Evolutionary conservation across 2,888 invertebrate genomes (phyloP), one percentile per base, ranked within the genome.

Genomic region (Neoaliturus tenellus): DNA sequence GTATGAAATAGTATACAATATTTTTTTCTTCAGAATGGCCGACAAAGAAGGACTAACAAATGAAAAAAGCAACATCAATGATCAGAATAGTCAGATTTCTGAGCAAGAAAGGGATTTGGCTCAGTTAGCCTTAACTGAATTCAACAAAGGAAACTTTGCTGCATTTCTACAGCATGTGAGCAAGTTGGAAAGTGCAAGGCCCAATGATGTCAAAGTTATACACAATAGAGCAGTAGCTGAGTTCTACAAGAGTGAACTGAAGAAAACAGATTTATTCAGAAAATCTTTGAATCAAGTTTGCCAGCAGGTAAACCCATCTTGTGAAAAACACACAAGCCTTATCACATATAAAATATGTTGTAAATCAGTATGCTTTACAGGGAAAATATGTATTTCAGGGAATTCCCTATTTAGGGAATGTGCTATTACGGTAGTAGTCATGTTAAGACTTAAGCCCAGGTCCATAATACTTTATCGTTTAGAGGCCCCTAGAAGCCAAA

Each of bases 161-260:
- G 86, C 89, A n/a, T 90, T 91, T 84, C 86, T 90, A n/a, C 89
- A 89, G 82, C 91, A 93, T 86, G 91, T 97, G 86, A 93, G 92
- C 85, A 95, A 95, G 89, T 90, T 97, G 85, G 94, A 95, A 89
- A 90, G 90, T 33, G 88, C 93, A 4, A 91, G 94, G 78, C 92
- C 92, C 0, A 92, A 93, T 85, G 96, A 96, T 90, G 93, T 95
- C 85, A 94, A 96, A 89, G 93, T 97, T 0, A 92, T 93, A 67
- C 97, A 97, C 88, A 98, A 98, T 89, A 96, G 95, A 90, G 95
- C 95, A 33, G 94, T 98, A 0, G 94, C 94, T 0, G 96, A 97
- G 89, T 97, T 96, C 90, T 96, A 95, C 90, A 93, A 93, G 85
- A 93, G 93, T 83, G 95, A 95, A 73, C 93, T 95, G 88, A 95